A percentile compares a stretch with the other conserved stretches of the same genome.
These are phyloP conservation scores for Ormyrus rosae DNA, from an alignment of 2,888 invertebrate species.

Conservation along the genomic window DNA sequence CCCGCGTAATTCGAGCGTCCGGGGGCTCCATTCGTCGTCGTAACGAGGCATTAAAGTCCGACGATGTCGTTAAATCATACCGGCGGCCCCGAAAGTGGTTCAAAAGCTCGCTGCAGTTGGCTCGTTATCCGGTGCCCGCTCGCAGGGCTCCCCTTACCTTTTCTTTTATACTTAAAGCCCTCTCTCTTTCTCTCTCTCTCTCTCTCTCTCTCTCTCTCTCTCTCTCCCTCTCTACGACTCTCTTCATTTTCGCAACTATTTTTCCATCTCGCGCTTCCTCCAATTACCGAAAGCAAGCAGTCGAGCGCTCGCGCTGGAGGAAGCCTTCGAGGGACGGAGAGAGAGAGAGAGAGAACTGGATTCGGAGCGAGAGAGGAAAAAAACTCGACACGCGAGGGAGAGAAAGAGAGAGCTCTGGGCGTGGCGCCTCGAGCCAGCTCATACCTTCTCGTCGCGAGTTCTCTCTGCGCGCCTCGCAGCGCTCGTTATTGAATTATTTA, in stretches of 20 bases:
- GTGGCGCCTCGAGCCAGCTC: conserved; percentile 19
- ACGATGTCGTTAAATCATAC: conserved; percentile 56
- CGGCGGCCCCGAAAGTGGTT: conserved; percentile 29
- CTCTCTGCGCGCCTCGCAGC: neutral
- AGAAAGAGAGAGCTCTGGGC: neutral
- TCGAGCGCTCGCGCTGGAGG: neutral
- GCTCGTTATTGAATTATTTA: conserved; percentile 33
- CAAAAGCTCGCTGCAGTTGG: conserved; percentile 46
- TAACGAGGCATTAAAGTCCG: conserved; percentile 58
- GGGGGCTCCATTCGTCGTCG: conserved; percentile 49
- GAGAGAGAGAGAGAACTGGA: too few relatives aligned
- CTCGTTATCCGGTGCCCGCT: conserved; percentile 41
- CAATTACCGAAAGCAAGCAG: neutral
- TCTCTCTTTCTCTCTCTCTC: too few relatives aligned
- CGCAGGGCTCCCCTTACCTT: too few relatives aligned
- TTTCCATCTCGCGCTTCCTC: conserved; percentile 1
- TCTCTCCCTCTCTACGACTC: neutral
- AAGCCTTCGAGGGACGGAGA: too few relatives aligned
- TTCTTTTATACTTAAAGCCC: too few relatives aligned
- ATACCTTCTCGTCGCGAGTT: neutral
- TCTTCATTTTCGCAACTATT: neutral
- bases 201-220: neutral
- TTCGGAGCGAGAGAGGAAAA: too few relatives aligned
- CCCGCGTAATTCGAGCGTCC: conserved; percentile 47
- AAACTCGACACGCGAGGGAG: conserved; percentile 7